Base-by-base conservation (phyloP, 2,888 invertebrate genomes). In the Lydus trimaculatus region DNA sequence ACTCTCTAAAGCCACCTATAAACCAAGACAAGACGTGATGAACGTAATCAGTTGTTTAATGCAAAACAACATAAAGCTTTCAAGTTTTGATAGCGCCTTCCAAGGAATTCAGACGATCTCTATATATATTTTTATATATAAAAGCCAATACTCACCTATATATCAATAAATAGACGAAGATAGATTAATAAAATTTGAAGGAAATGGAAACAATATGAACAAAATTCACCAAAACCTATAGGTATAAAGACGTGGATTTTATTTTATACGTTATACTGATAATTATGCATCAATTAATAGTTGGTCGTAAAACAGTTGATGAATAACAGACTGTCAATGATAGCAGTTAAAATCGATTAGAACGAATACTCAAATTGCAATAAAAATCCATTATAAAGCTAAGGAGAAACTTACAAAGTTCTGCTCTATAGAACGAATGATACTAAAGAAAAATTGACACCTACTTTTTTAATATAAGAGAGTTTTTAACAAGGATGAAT, bases 61-160 rank as follows among this genome's bases (percentile, higher is more conserved):
- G 83, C 83, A 82, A 79, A 80, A 84, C 84, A 84, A 82, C 83
- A 81, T 82, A 84, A 84, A 82, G 83, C 84, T 84, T 82, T 84
- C 83, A 84, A 76, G 76, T 75, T 72, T 77, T 63, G 65, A 65
- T 67, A 63, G 60, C 31, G 48, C 48, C 20, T 48, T 48, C 56
- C 52, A 61, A 28, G 61, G 13, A 52, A 63, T 17, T 25, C 60
- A 61, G 25, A 23, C 66, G 63, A 60, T 31, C 39, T 36, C 11
- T 13, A 13, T 13, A 36, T 15, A 36, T 15, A 36, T 43, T 17
- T n/a, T 43, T 20, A 23, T 48, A 48, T 20, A 20, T 1, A 20
- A 48, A 48, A 23, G n/a, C 15, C 11, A 43, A 43, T 17, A 43
- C 43, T 6, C n/a, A 20, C 20, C 20, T 20, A 23, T 20, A 23